Evolutionary conservation across 1,140 invertebrate species (phyloP).

Genomic region (Euwallacea similis): DNA sequence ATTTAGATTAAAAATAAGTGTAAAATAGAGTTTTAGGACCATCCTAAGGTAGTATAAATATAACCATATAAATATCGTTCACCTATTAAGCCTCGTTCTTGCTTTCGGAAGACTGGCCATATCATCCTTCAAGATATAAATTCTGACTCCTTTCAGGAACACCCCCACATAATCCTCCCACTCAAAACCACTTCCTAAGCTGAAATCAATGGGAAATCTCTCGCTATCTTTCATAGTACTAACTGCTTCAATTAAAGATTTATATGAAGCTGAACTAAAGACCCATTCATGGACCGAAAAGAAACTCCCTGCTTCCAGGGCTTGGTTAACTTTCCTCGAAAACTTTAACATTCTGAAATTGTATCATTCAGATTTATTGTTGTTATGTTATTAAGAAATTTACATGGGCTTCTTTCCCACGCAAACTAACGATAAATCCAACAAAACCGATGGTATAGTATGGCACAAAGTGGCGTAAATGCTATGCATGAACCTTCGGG

Average conservation of each 20-base stretch:
- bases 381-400: conserved; percentile 51
- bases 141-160: conserved; percentile 78
- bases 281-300: conserved; percentile 88
- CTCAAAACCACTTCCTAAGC: conserved; percentile 55
- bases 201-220: conserved; percentile 64
- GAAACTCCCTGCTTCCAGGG: conserved; percentile 66
- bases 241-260: conserved; percentile 65
- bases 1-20: too few species aligned
- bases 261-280: conserved; percentile 76
- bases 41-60: too few species aligned
- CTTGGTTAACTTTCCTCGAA: conserved; percentile 74
- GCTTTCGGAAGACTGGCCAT: conserved; percentile 65
- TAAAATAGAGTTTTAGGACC: too few species aligned
- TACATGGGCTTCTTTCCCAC: conserved; percentile 79
- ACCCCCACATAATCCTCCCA: conserved; percentile 71
- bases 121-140: conserved; percentile 77
- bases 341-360: conserved; percentile 79
- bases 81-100: conserved; percentile 68
- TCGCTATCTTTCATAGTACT: conserved; percentile 60
- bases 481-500: conserved; percentile 70
- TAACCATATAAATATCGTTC: neutral
- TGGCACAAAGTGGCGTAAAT: conserved; percentile 73
- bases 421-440: conserved; percentile 70
- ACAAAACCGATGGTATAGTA: conserved; percentile 75
- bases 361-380: neutral